A percentile compares a stretch with the other conserved stretches of the same genome.
Conservation (phyloP, 2,113 vertebrate genomes). For the Crotophaga sulcirostris region DNA sequence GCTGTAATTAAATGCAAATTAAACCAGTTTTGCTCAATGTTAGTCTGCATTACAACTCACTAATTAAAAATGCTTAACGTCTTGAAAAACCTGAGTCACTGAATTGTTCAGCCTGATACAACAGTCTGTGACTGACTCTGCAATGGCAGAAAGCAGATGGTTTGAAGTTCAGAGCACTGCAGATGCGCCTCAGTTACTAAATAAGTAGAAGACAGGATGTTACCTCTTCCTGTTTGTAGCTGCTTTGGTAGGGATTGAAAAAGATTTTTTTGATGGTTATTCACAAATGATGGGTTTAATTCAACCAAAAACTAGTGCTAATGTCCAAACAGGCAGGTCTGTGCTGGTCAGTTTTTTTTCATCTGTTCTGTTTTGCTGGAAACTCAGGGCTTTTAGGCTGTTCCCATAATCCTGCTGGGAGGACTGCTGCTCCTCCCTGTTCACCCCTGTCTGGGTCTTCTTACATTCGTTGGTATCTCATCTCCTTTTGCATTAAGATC, state of each 20-base stretch:
- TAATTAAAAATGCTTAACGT: conserved; percentile 34
- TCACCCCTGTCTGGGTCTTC: not conserved
- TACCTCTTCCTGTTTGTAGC: not conserved
- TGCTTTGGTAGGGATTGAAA: not conserved
- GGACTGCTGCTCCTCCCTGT: not conserved
- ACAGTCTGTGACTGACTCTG: not conserved
- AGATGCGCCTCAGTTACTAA: not conserved
- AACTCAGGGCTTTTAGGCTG: not conserved
- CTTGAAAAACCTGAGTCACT: conserved; percentile 57
- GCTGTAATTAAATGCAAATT: conserved; percentile 61
- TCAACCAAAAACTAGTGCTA: not conserved
- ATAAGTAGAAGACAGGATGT: not conserved
- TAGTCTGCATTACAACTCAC: conserved; percentile 1
- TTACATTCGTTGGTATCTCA: not conserved
- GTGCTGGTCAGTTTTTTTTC: not conserved
- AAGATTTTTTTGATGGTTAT: not conserved
- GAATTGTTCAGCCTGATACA: not conserved
- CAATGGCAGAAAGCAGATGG: not conserved
- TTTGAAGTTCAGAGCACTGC: not conserved
- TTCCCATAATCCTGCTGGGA: not conserved
- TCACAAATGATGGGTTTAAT: not conserved
- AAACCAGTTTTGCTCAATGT: conserved; percentile 44
- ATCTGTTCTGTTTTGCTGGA: not conserved
- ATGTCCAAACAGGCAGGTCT: not conserved
- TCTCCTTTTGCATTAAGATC: not conserved